Conservation (phyloP, 2,113 vertebrate genomes). For the Alethe diademata region DNA sequence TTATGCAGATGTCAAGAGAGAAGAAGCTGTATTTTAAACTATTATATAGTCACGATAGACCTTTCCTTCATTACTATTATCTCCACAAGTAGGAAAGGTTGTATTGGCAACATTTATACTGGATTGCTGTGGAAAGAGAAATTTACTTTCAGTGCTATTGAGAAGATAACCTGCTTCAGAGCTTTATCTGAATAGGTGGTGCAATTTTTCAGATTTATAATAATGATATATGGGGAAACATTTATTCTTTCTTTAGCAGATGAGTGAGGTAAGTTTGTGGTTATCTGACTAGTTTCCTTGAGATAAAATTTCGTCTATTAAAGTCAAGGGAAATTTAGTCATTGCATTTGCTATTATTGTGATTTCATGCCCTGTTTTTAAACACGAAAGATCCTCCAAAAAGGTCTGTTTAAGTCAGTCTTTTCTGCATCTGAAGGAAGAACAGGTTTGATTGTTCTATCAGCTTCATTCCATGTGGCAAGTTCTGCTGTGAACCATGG, state of each 20-base stretch:
- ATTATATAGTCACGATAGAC: not conserved
- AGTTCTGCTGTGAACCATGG: not conserved
- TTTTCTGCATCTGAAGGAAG: not conserved
- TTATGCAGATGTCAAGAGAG: constrained; percentile 56
- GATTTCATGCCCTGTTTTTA: not conserved
- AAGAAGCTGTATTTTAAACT: constrained; percentile 24
- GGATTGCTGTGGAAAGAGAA: not conserved
- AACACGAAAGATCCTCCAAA: not conserved
- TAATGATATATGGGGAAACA: not conserved
- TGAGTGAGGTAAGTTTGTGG: not conserved
- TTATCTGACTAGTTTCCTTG: not conserved
- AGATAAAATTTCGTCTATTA: not conserved
- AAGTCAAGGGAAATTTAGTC: not conserved
- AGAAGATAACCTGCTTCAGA: not conserved
- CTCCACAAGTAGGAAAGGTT: not conserved
- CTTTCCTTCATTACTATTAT: constrained; percentile 28
- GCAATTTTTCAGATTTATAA: not conserved
- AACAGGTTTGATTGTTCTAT: not conserved
- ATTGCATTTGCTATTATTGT: not conserved
- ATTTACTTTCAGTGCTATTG: not conserved
- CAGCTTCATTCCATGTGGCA: not conserved
- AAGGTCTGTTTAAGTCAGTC: not conserved
- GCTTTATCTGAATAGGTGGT: not conserved
- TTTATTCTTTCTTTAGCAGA: not conserved
- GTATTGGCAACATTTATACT: not conserved